Evolutionary conservation across 2,888 invertebrate genomes (phyloP).

Genomic region (Geotrupes spiniger): DNA sequence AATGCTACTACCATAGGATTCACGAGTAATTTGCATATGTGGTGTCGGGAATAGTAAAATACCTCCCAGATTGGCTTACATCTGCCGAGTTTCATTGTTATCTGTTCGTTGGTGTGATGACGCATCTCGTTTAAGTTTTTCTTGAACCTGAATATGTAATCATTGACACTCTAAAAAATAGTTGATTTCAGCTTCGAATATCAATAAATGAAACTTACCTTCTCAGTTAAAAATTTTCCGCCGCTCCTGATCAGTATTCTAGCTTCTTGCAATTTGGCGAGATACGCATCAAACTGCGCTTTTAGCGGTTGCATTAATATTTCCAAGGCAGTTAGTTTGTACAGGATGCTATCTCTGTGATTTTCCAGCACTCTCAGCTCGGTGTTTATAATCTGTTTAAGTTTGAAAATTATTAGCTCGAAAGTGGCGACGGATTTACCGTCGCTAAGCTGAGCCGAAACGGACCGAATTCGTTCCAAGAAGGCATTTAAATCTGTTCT

Average conservation of each 20-base stretch:
- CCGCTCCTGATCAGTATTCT: slow-evolving; percentile 6
- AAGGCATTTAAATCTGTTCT: slow-evolving; percentile 14
- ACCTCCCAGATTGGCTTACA: slow-evolving; percentile 18
- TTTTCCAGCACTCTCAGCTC: slow-evolving; percentile 12
- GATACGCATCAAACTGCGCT: slow-evolving; percentile 6
- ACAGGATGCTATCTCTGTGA: slow-evolving; percentile 15
- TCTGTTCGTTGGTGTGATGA: slow-evolving; percentile 9
- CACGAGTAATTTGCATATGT: slow-evolving; percentile 12
- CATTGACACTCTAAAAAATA: slow-evolving; percentile 7
- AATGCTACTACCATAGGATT: slow-evolving; percentile 12
- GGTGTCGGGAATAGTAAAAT: slow-evolving; percentile 10
- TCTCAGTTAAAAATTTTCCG: slow-evolving; percentile 11
- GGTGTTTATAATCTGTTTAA: slow-evolving; percentile 13
- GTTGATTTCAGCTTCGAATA: background rate
- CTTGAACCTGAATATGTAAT: slow-evolving; percentile 16
- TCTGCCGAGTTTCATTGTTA: slow-evolving; percentile 11
- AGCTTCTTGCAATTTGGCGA: slow-evolving; percentile 2
- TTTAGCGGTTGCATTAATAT: slow-evolving; percentile 14
- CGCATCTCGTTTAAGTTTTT: slow-evolving; percentile 14
- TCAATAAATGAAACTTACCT: background rate
- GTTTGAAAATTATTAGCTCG: slow-evolving; percentile 10
- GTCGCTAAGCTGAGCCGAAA: slow-evolving; percentile 10
- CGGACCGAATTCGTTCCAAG: slow-evolving; percentile 9
- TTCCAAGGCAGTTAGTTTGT: slow-evolving; percentile 16
- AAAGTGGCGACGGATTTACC: slow-evolving; percentile 11